These are phyloP conservation scores for Apis mellifera DNA, from an alignment of 1,140 invertebrate genomes.

Conservation along the genomic window DNA sequence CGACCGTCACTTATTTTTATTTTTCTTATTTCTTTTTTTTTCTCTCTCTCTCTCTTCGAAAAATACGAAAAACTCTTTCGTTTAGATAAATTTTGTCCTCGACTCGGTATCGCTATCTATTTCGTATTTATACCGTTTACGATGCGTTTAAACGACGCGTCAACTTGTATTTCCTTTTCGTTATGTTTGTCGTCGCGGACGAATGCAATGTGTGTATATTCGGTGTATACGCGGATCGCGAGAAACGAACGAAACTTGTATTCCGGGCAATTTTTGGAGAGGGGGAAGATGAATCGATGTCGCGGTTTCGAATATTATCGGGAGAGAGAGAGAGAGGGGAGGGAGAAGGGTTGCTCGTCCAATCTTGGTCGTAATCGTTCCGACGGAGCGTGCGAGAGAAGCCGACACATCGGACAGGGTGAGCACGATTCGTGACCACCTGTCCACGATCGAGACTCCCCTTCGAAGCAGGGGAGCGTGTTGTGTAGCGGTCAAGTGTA, in stretches of 20 bases:
- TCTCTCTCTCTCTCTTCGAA: no score
- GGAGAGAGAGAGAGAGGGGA: not conserved
- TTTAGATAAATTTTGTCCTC: not conserved
- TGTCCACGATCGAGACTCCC: conserved; percentile 66
- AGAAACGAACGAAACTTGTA: no score
- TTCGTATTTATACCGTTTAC: not conserved
- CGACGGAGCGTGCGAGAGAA: conserved; percentile 16
- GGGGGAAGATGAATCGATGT: no score
- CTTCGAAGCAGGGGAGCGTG: conserved; percentile 48
- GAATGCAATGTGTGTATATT: no score
- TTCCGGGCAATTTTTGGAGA: no score
- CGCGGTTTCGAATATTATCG: no score
- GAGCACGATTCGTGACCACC: conserved; percentile 59
- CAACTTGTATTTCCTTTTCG: conserved; percentile 55
- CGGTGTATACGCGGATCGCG: no score
- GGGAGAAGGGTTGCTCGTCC: not conserved
- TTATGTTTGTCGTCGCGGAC: conserved; percentile 42
- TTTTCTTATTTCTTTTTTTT: no score
- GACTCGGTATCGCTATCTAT: not conserved
- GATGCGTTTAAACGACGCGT: not conserved
- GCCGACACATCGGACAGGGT: conserved; percentile 16
- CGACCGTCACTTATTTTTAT: no score
- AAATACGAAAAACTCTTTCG: no score
- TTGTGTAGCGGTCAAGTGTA: conserved; percentile 34
- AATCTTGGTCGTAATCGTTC: conserved; percentile 18